phyloP scores from a whole-genome alignment of 1,140 invertebrate species.

The Ladona fulva region DNA sequence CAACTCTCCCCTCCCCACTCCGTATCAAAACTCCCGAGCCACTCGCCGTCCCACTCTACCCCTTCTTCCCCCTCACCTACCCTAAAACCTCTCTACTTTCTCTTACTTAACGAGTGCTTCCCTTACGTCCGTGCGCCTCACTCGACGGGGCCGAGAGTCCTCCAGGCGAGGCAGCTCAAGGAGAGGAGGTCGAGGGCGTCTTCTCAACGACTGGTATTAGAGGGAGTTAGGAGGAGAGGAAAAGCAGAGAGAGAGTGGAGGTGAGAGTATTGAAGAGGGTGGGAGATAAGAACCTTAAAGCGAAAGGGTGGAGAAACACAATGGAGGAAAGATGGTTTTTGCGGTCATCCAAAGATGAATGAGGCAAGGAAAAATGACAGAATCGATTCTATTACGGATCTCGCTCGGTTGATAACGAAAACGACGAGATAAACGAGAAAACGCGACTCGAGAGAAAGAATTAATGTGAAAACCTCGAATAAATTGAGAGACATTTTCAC shows the following conservation, averaged over 20 bases:
- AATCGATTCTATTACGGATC: too few species aligned
- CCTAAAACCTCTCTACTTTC: not conserved
- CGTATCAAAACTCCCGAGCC: not conserved
- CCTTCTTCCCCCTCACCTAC: not conserved
- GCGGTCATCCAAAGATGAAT: too few species aligned
- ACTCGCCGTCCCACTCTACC: not conserved
- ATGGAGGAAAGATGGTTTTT: not conserved
- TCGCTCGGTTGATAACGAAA: too few species aligned
- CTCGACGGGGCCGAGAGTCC: not conserved
- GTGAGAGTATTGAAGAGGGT: not conserved
- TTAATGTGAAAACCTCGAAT: too few species aligned
- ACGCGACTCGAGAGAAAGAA: too few species aligned
- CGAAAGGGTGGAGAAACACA: not conserved
- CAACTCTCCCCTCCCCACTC: not conserved
- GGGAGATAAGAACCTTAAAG: not conserved
- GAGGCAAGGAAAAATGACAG: too few species aligned
- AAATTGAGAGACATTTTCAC: too few species aligned
- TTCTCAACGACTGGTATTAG: not conserved
- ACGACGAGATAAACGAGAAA: too few species aligned
- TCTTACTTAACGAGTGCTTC: conserved; percentile 5
- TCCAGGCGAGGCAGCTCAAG: not conserved
- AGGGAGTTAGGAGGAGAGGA: not conserved
- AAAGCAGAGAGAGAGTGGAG: not conserved
- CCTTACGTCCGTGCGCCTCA: not conserved
- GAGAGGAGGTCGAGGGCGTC: not conserved